A percentile compares a stretch with the other conserved stretches of the same genome.
Evolutionary conservation across 2,113 vertebrate genomes (phyloP).

Genomic region (Craseonycteris thonglongyai): DNA sequence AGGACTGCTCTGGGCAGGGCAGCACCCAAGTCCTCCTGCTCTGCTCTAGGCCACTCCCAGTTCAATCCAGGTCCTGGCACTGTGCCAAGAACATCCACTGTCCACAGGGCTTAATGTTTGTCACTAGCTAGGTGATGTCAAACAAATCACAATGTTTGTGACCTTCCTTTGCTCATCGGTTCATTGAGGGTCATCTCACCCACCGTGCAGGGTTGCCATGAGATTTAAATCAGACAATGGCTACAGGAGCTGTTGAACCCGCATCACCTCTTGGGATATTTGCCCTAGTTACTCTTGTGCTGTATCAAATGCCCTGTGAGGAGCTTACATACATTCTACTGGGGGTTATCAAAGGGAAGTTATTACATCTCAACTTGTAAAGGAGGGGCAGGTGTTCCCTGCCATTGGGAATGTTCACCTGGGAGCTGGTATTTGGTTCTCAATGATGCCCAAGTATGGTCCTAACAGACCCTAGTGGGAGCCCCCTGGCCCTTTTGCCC

Average conservation of each 20-base stretch:
- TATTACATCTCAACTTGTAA: too few relatives aligned
- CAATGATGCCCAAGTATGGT: background rate
- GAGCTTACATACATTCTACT: background rate
- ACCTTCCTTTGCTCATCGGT: background rate
- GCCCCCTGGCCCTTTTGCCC: too few relatives aligned
- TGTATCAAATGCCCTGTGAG: background rate
- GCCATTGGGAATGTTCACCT: background rate
- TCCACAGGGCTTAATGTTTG: background rate
- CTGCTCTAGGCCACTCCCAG: background rate
- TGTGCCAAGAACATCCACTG: background rate
- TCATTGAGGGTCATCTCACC: background rate
- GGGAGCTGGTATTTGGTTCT: background rate
- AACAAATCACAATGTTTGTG: background rate
- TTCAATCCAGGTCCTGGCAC: background rate
- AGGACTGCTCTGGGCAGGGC: background rate
- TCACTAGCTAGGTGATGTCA: background rate
- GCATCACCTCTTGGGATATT: background rate
- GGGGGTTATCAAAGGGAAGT: background rate
- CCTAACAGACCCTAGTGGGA: background rate
- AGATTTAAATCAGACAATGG: background rate
- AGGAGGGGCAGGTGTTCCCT: background rate
- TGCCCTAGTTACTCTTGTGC: background rate
- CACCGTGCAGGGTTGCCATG: background rate
- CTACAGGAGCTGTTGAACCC: background rate
- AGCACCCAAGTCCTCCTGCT: background rate